Evolutionary conservation across 92 coral and sea anemone species (phyloP).

Genomic region (Zoanthus solanderi): DNA sequence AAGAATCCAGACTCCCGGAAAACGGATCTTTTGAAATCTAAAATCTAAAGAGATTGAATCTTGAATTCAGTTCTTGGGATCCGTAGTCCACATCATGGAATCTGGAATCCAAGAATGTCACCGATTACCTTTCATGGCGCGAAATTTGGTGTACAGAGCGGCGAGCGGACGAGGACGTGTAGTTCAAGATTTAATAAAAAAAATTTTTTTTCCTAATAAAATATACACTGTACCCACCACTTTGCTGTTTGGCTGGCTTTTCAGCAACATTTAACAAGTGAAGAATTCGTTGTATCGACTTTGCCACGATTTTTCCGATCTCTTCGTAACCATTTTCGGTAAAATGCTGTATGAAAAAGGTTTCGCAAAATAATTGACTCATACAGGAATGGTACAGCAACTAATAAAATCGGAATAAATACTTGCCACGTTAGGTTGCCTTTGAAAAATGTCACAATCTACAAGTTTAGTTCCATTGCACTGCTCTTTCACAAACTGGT

Average conservation of each 20-base stretch:
- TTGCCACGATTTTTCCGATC: slow-evolving; percentile 29
- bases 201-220: too few relatives aligned
- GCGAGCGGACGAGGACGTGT: too few relatives aligned
- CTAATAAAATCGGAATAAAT: not conserved
- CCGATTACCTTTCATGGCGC: too few relatives aligned
- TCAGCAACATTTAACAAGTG: not conserved
- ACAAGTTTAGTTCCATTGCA: slow-evolving; percentile 65
- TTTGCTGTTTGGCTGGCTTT: slow-evolving; percentile 1
- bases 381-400: not conserved
- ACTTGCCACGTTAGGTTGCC: slow-evolving; percentile 83
- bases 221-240: not conserved
- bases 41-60: too few relatives aligned
- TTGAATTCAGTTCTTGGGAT: too few relatives aligned
- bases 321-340: slow-evolving; percentile 9
- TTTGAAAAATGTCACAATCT: slow-evolving; percentile 59
- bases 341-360: slow-evolving; percentile 4
- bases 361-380: not conserved
- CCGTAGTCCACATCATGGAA: too few relatives aligned
- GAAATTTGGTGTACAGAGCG: too few relatives aligned
- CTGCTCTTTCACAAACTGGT: slow-evolving; percentile 57
- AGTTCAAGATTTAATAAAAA: too few relatives aligned
- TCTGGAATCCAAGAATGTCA: too few relatives aligned
- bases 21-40: too few relatives aligned
- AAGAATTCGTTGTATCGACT: slow-evolving; percentile 27
- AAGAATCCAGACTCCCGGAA: too few relatives aligned